A percentile compares a stretch with the other conserved stretches of the same genome.
Evolutionary conservation across 2,888 invertebrate species (phyloP).

Genomic region (Drosophila acutilabella): DNA sequence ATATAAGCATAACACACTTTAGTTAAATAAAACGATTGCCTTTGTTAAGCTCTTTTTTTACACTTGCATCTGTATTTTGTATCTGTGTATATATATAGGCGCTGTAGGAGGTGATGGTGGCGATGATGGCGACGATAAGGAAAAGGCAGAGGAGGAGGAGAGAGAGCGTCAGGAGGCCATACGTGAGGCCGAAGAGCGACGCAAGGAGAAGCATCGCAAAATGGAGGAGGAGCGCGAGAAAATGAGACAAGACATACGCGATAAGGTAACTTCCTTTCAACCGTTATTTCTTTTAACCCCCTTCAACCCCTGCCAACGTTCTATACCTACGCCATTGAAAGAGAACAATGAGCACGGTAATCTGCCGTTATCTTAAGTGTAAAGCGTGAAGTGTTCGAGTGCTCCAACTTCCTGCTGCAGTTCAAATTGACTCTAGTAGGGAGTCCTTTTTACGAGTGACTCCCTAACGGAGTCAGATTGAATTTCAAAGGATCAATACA

Average conservation of each 20-base stretch:
- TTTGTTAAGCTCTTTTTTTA: conserved; percentile 7
- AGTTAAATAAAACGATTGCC: conserved; percentile 1
- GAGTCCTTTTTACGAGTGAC: conserved; percentile 96
- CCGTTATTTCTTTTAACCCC: not conserved
- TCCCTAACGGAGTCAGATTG: conserved; percentile 99
- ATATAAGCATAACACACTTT: not conserved
- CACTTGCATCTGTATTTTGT: conserved; percentile 44
- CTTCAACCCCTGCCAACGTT: not conserved
- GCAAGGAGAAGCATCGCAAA: conserved; percentile 99
- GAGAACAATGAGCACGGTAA: conserved; percentile 19
- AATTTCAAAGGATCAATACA: conserved; percentile 92
- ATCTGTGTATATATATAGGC: conserved; percentile 86
- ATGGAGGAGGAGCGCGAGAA: conserved; percentile 99
- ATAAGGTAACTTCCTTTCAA: conserved; percentile 90
- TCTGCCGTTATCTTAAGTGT: conserved; percentile 17
- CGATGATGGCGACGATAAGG: conserved; percentile 97
- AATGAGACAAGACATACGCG: conserved; percentile 99
- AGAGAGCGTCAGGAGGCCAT: conserved; percentile 99
- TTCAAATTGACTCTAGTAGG: conserved; percentile 99
- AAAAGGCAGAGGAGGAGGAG: conserved; percentile 99
- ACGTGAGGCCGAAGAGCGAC: conserved; percentile 97
- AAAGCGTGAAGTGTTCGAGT: not conserved
- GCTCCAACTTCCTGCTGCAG: conserved; percentile 86
- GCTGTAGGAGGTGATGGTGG: conserved; percentile 96
- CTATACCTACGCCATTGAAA: not conserved